Conservation (phyloP, 2,888 invertebrate species). For the Eugnorisma glareosa region DNA sequence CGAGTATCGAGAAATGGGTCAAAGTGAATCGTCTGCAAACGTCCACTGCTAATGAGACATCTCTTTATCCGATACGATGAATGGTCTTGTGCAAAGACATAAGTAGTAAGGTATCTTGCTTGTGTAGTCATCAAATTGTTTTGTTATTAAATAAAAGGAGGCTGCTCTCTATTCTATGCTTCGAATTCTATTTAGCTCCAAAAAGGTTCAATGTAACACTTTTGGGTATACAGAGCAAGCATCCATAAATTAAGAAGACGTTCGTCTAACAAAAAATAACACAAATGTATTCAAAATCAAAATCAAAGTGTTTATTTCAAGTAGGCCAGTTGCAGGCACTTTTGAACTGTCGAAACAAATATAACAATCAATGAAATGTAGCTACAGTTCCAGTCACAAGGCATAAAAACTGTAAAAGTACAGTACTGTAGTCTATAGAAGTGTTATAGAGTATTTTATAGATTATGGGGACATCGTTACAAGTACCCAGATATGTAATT, state of each 20-base stretch:
- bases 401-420: too few relatives aligned
- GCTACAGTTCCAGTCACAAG: too few relatives aligned
- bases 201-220: not conserved
- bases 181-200: not conserved
- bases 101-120: not conserved
- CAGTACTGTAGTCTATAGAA: too few relatives aligned
- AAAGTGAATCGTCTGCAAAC: not conserved
- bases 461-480: too few relatives aligned
- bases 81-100: not conserved
- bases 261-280: too few relatives aligned
- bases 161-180: not conserved
- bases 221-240: not conserved
- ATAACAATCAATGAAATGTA: too few relatives aligned
- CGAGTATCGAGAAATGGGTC: slow-evolving; percentile 42
- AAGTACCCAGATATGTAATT: not conserved
- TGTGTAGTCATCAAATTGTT: not conserved
- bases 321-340: too few relatives aligned
- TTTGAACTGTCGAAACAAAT: too few relatives aligned
- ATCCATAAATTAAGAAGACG: not conserved
- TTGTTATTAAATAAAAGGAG: not conserved
- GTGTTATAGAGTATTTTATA: too few relatives aligned
- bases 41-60: not conserved
- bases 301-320: too few relatives aligned
- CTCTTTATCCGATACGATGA: not conserved
- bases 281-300: too few relatives aligned